Base-by-base conservation (phyloP, 2,888 invertebrate genomes). In the Leptinotarsa tumamoca region DNA sequence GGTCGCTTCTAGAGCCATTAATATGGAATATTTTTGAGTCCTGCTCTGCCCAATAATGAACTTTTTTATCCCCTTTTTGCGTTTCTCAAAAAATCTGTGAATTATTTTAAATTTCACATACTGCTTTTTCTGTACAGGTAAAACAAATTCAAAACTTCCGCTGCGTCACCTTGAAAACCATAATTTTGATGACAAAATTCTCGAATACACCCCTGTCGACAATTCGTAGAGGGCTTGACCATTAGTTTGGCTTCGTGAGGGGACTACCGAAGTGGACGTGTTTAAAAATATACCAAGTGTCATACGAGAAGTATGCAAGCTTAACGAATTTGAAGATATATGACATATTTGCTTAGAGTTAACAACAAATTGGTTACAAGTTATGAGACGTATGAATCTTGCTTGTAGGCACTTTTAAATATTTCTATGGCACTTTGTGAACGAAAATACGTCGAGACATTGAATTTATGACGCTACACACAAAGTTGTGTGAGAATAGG, bases 211-310 rank as follows among this genome's bases (percentile, higher is more conserved):
- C 63, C 63, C 63, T 63, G 63, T 43, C n/a, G 7, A n/a, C 15
- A 63, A 63, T 63, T 63, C 63, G 17, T 33, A 63, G 63, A 63
- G 63, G 63, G 63, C 63, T 63, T 63, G 43, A 63, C 63, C 63
- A 63, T 63, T 63, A 63, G n/a, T 63, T 63, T 63, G 7, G 63
- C 17, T 61, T 43, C 63, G 43, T n/a, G 43, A 63, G 70, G 70
- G 58, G 70, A 70, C 66, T 33, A 51, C 71, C 52, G 61, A 72
- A 72, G 52, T 66, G 52, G 67, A 49, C 66, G 66, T 33, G 52
- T 66, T 63, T 56, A 63, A 72, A 72, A 72, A 72, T 72, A 72
- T 61, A 21, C 23, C 23, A 21, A 18, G 58, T 70, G 21, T 70
- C 70, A 70, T 58, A 13, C 10, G n/a, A 56, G 21, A 70, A 56